Conservation (phyloP, 2,113 vertebrate genomes). For the Perca schrenkii region DNA sequence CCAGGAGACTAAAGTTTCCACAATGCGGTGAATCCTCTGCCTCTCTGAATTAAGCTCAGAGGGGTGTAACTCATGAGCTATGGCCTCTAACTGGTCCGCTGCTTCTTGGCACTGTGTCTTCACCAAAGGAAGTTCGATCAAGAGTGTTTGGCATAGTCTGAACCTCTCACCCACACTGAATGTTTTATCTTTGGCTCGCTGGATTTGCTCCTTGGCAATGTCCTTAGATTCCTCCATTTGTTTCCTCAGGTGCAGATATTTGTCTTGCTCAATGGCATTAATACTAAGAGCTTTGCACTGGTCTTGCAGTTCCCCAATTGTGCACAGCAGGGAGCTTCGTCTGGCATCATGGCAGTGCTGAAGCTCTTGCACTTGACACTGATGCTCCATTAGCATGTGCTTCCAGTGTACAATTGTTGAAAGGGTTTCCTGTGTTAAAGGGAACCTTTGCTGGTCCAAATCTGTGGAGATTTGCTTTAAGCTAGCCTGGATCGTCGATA, state of each 20-base stretch:
- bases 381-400: slow-evolving; percentile 77
- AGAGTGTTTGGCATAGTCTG: slow-evolving; percentile 80
- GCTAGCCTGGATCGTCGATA: slow-evolving; percentile 77
- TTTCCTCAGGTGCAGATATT: slow-evolving; percentile 79
- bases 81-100: slow-evolving; percentile 83
- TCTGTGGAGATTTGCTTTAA: slow-evolving; percentile 72
- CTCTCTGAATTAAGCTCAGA: slow-evolving; percentile 83
- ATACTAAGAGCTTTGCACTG: slow-evolving; percentile 76
- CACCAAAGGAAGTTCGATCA: slow-evolving; percentile 83
- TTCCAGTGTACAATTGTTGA: slow-evolving; percentile 40
- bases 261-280: slow-evolving; percentile 75
- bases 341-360: slow-evolving; percentile 71
- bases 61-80: slow-evolving; percentile 75
- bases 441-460: slow-evolving; percentile 70
- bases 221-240: slow-evolving; percentile 80
- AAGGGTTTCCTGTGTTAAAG: slow-evolving; percentile 67
- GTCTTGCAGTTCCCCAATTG: slow-evolving; percentile 79
- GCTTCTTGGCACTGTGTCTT: slow-evolving; percentile 82
- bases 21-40: slow-evolving; percentile 75
- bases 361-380: slow-evolving; percentile 77
- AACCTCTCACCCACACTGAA: slow-evolving; percentile 69
- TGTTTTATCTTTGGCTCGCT: slow-evolving; percentile 58
- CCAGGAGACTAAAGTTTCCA: slow-evolving; percentile 80
- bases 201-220: slow-evolving; percentile 77
- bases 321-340: slow-evolving; percentile 67